phyloP scores from a whole-genome alignment of 35 echinoderm and acorn worm species.

The Heliocidaris erythrogramma region DNA sequence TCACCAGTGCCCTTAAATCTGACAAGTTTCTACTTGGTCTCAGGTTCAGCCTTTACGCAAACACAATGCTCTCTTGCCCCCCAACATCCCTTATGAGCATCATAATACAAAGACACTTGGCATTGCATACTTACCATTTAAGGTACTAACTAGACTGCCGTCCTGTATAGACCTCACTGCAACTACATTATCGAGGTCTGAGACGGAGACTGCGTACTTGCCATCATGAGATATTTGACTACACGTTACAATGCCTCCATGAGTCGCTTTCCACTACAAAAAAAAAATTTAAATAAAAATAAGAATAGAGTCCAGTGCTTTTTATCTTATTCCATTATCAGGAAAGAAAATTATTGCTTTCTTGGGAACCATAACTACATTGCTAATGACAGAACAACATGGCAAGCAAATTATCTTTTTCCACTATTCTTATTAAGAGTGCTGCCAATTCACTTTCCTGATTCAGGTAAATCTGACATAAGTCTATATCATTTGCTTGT shows the following conservation, averaged over 20 bases:
- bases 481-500: too few species aligned
- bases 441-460: too few species aligned
- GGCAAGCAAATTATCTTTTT: too few species aligned
- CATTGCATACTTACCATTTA: slow-evolving; percentile 46
- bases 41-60: background rate
- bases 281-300: slow-evolving; percentile 9
- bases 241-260: slow-evolving; percentile 86
- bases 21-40: too few species aligned
- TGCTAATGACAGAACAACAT: too few species aligned
- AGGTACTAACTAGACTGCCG: slow-evolving; percentile 24
- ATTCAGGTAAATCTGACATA: too few species aligned
- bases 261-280: slow-evolving; percentile 69
- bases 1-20: too few species aligned
- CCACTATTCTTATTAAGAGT: too few species aligned
- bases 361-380: too few species aligned
- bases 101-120: background rate
- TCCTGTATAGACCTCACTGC: slow-evolving; percentile 61
- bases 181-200: slow-evolving; percentile 83
- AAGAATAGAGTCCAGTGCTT: background rate
- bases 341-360: background rate
- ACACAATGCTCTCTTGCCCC: background rate
- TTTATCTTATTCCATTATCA: background rate
- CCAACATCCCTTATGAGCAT: background rate
- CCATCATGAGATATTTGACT: slow-evolving; percentile 82
- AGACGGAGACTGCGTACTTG: slow-evolving; percentile 74